Base-by-base conservation (phyloP, 2,888 invertebrate genomes). In the Pycnomerus fuliginosus region DNA sequence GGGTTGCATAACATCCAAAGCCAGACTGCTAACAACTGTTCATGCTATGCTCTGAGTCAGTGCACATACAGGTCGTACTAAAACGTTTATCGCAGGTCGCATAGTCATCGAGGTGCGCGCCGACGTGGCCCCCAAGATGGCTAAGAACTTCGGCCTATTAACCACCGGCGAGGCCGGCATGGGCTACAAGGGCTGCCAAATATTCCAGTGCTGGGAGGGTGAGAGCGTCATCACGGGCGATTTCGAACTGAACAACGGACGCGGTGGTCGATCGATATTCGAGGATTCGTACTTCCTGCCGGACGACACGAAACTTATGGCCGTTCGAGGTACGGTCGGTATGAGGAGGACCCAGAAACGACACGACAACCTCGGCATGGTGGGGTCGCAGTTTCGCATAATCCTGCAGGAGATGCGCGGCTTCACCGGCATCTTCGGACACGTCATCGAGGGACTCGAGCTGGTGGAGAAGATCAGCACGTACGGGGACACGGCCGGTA, bases 331-430 rank as follows among this genome's bases (percentile, higher is more conserved):
- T 23, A 83, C 87, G 8, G 87, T 89, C 4, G 89, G 88, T 38
- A 89, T 90, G 88, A 76, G 88, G 7, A 78, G 89, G 28, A 85
- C 87, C 43, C 87, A 88, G 67, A 85, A 85, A 68, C 80, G 87
- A 16, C 87, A 86, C 73, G 87, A 88, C 68, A 85, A 84, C 60
- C 74, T 84, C 57, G 87, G 88, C 33, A 80, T 87, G 77, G 88
- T 89, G n/a, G 89, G 88, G 14, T 88, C 88, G 43, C 89, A 89
- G 70, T 90, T 89, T 73, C 82, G 89, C 52, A 82, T 89, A 52
- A 85, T 89, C 57, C 73, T 89, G 61, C 84, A 86, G 56, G 87
- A 89, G 68, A 88, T 87, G 85, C 79, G 87, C 49, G 86, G 86
- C 27, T 89, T 89, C 71, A 87, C 88, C 3, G 88, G 85, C 25